Percentiles rank a stretch among this genome's conserved stretches.
Evolutionary conservation across 2,113 vertebrate genomes (phyloP).

Genomic region (Pyrgilauda ruficollis): DNA sequence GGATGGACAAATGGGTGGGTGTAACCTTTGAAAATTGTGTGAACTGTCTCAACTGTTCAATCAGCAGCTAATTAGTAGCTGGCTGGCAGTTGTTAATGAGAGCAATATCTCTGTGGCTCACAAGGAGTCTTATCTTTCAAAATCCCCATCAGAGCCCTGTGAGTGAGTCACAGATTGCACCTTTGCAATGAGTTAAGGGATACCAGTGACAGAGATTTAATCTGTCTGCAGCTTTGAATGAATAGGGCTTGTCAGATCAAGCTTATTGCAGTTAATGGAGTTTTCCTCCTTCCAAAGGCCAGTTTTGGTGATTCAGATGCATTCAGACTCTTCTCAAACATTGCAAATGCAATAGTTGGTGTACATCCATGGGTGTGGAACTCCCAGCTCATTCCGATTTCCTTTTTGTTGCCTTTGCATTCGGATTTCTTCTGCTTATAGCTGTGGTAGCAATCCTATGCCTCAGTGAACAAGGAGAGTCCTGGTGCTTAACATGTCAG

Average conservation of each 20-base stretch:
- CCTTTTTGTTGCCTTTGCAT: not conserved
- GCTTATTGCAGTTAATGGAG: not conserved
- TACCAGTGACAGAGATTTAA: not conserved
- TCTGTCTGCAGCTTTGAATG: not conserved
- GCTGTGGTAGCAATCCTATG: not conserved
- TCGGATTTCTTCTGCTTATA: not conserved
- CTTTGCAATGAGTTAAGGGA: not conserved
- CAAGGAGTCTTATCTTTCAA: not conserved
- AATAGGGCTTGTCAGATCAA: not conserved
- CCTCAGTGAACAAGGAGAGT: not conserved
- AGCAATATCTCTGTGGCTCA: not conserved
- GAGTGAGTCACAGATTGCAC: not conserved
- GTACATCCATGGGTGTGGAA: not conserved
- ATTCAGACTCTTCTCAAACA: not conserved
- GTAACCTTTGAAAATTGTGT: not conserved
- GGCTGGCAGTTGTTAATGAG: not conserved
- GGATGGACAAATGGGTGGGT: not conserved
- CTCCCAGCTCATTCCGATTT: not conserved
- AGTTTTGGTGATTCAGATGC: not conserved
- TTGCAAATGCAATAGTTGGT: not conserved
- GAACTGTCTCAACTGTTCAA: not conserved
- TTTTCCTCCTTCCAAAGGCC: not conserved
- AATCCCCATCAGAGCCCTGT: not conserved
- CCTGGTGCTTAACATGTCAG: rapidly evolving
- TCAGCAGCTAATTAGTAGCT: not conserved